Conservation (phyloP, 1,140 invertebrate species). For the Pentalonia nigronervosa region DNA sequence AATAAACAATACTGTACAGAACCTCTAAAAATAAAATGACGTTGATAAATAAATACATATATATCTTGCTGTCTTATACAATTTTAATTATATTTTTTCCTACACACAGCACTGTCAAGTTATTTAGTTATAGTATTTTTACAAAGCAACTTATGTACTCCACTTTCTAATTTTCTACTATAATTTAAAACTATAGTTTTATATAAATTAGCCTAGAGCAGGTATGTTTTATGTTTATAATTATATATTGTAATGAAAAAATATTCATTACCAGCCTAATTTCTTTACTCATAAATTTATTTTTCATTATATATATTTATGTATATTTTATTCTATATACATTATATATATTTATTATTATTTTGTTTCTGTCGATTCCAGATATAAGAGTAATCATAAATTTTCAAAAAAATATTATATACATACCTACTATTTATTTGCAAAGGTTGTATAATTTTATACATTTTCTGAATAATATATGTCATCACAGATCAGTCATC, state of each 20-base stretch:
- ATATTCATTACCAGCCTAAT: neutral
- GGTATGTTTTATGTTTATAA: neutral
- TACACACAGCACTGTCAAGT: neutral
- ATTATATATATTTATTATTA: too few species aligned
- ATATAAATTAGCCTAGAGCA: neutral
- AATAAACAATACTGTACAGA: conserved; percentile 33
- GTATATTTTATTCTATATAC: too few species aligned
- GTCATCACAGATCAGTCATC: neutral
- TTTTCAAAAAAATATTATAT: neutral
- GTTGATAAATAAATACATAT: conserved; percentile 31
- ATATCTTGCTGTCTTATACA: neutral
- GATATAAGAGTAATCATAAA: neutral
- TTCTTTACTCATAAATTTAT: neutral
- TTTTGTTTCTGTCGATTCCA: neutral
- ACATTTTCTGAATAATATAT: neutral
- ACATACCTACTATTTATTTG: neutral
- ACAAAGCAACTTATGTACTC: neutral
- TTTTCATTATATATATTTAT: too few species aligned
- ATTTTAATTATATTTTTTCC: neutral
- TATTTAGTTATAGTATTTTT: neutral
- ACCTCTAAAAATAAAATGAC: conserved; percentile 38
- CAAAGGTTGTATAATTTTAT: neutral
- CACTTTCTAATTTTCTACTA: neutral
- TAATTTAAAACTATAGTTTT: neutral
- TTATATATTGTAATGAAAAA: neutral